Evolutionary conservation across 2,113 vertebrate genomes (phyloP).

Genomic region (Acrocephalus kingi): DNA sequence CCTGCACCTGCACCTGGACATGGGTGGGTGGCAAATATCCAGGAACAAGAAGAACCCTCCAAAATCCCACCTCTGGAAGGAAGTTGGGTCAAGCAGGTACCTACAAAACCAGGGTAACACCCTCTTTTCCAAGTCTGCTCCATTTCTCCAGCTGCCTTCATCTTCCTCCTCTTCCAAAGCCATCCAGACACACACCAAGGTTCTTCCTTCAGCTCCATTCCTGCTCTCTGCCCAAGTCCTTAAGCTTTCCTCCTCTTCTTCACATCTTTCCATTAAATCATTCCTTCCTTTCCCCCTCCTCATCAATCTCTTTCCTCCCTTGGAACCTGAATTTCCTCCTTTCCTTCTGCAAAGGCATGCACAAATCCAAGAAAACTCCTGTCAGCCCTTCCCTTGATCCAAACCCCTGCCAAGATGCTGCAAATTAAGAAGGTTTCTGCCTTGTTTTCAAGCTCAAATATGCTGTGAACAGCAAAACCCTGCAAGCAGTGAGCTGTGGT

Average conservation of each 20-base stretch:
- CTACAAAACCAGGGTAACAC: neutral
- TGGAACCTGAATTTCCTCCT: neutral
- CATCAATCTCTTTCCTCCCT: neutral
- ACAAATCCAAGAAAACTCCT: neutral
- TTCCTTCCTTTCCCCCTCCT: neutral
- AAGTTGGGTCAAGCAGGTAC: rapidly evolving
- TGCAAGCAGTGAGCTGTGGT: neutral
- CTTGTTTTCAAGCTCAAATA: neutral
- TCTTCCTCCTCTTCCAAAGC: neutral
- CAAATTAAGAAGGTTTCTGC: neutral
- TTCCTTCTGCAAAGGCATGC: neutral
- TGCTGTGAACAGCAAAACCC: neutral
- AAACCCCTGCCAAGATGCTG: neutral
- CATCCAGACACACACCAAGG: neutral
- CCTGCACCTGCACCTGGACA: neutral
- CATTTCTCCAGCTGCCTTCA: neutral
- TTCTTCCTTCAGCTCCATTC: neutral
- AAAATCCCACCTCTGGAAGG: neutral
- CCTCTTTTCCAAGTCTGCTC: neutral
- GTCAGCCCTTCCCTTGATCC: neutral
- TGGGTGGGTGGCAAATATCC: rapidly evolving
- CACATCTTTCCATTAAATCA: neutral
- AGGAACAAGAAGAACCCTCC: neutral
- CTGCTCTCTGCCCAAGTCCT: neutral
- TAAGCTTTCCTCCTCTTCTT: neutral